Evolutionary conservation across 2,888 invertebrate species (phyloP).

Genomic region (Erynnis tages): DNA sequence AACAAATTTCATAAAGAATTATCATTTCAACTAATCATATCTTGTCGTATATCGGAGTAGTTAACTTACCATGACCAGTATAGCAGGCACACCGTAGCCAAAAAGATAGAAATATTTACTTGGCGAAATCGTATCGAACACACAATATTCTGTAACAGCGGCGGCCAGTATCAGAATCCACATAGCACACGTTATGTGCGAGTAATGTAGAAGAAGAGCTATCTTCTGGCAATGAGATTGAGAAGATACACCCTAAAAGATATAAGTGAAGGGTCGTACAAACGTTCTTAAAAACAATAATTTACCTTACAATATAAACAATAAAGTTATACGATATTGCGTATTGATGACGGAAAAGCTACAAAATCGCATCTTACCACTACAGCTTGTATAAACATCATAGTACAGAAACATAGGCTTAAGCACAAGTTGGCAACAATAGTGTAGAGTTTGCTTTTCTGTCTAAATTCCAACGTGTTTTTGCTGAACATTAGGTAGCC

Average conservation of each 20-base stretch:
- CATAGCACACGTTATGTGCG: constrained; percentile 85
- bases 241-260: constrained; percentile 82
- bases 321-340: no score
- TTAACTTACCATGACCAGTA: constrained; percentile 84
- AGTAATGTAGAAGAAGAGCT: constrained; percentile 85
- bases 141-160: constrained; percentile 77
- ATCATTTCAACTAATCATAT: no score
- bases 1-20: no score
- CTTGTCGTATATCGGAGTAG: no score
- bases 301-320: constrained; percentile 22
- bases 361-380: constrained; percentile 83
- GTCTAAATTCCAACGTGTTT: constrained; percentile 62
- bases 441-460: constrained; percentile 78
- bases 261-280: no score
- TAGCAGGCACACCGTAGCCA: constrained; percentile 83
- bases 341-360: no score
- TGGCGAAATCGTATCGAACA: constrained; percentile 80
- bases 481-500: constrained; percentile 69
- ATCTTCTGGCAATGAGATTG: constrained; percentile 84
- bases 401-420: constrained; percentile 81
- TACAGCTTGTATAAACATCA: constrained; percentile 84
- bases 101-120: constrained; percentile 82
- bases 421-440: constrained; percentile 83
- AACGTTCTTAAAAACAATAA: no score
- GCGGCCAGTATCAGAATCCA: constrained; percentile 86